Base-by-base conservation (phyloP, 2,888 invertebrate genomes). In the Meghimatium bilineatum region DNA sequence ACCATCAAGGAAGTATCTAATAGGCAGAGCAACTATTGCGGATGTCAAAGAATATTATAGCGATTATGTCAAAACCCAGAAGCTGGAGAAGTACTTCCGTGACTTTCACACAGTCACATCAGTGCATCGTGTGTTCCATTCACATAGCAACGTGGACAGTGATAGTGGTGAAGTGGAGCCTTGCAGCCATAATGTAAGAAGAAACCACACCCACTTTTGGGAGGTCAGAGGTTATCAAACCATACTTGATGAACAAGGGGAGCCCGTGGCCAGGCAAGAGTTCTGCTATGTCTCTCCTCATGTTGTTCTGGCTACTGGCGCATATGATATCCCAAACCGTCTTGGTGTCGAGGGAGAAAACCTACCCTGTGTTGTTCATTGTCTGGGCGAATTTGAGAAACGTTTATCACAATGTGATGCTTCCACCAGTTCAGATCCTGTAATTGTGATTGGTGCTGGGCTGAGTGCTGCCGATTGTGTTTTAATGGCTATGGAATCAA, bases 401-500 rank as follows among this genome's bases (percentile, higher is more conserved):
- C 71, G 74, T 32, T 76, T 91, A 44, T 87, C 86, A 52, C 82
- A 81, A 52, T 87, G 88, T 88, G 84, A 89, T 52, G 85, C 91
- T 29, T 89, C 89, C 60, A 71, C 87, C 1, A 87, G 87, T 66
- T 90, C 94, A 0, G 95, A 95, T 88, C 95, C 96, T 0, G 96
- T 97, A 66, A 93, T 98, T 86, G 95, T 98, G 36, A 96, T 98
- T 80, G 98, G 98, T 0, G 97, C 97, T 0, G 98, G 98, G 1
- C 95, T 98, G 83, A 96, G 96, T 90, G 97, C 98, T 0, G 98
- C 98, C 0, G 98, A 98, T 94, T 97, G 97, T 29, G 96, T 98
- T 86, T 95, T 97, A 89, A 95, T 96, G 63, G 95, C 96, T 14
- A 95, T 93, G 75, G 88, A 91, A 66, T 83, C 89, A 75, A 95